Conservation (phyloP, 2,888 invertebrate species). For the Caenorhabditis sp. region DNA sequence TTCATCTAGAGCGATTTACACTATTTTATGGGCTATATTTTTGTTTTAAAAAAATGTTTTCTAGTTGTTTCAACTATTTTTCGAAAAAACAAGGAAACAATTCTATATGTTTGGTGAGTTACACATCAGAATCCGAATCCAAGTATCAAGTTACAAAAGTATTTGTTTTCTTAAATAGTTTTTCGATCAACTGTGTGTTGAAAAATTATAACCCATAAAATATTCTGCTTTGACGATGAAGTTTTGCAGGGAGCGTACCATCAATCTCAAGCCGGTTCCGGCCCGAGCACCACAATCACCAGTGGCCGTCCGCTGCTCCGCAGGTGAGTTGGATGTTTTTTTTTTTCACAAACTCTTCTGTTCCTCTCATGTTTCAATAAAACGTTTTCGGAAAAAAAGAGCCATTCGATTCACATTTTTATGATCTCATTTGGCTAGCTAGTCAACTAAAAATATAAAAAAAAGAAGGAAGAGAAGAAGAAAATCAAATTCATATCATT, state of each 20-base stretch:
- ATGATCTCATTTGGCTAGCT: background rate
- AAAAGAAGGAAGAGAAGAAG: slow-evolving; percentile 12
- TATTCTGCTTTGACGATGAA: too few relatives aligned
- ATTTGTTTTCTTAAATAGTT: too few relatives aligned
- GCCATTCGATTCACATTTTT: background rate
- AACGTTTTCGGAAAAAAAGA: background rate
- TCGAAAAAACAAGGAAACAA: too few relatives aligned
- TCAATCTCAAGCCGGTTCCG: slow-evolving; percentile 49
- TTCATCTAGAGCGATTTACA: too few relatives aligned
- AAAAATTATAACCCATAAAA: background rate
- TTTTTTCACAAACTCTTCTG: background rate
- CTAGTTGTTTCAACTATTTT: too few relatives aligned
- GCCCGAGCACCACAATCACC: slow-evolving; percentile 64
- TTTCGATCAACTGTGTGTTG: too few relatives aligned
- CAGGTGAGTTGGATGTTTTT: slow-evolving; percentile 35
- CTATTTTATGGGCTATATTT: too few relatives aligned
- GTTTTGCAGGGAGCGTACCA: slow-evolving; percentile 31
- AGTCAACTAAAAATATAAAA: slow-evolving; percentile 5
- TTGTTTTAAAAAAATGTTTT: too few relatives aligned
- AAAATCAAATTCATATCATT: slow-evolving; percentile 30
- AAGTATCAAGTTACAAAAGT: too few relatives aligned
- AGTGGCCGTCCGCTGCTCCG: slow-evolving; percentile 65
- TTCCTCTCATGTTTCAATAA: background rate
- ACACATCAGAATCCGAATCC: too few relatives aligned
- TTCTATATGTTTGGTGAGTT: too few relatives aligned